Evolutionary conservation across 2,113 vertebrate genomes (phyloP).

Genomic region (Zeus faber): DNA sequence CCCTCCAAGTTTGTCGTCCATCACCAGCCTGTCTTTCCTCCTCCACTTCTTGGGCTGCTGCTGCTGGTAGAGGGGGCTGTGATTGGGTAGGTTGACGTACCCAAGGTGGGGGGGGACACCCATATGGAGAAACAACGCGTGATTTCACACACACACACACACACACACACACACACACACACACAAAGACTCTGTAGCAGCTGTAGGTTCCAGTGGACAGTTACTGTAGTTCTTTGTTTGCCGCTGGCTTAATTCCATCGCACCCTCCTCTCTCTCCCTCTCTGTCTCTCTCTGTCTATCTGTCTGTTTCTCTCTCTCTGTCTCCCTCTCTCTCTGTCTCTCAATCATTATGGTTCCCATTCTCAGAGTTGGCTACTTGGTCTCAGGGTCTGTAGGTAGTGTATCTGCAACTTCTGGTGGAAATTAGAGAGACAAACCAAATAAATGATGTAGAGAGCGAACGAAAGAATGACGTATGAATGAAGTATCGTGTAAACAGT

Average conservation of each 20-base stretch:
- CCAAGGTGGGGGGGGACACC: conserved; percentile 9
- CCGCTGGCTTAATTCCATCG: conserved; percentile 54
- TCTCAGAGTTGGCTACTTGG: too few relatives aligned
- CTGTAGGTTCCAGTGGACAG: conserved; percentile 56
- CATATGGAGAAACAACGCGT: too few relatives aligned
- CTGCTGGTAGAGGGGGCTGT: conserved; percentile 48
- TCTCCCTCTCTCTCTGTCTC: too few relatives aligned
- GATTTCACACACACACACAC: conserved; percentile 13
- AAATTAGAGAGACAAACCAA: too few relatives aligned
- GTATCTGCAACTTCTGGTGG: too few relatives aligned
- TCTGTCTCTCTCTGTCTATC: conserved; percentile 7
- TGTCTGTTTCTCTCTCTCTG: conserved; percentile 8
- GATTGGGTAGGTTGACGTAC: conserved; percentile 53
- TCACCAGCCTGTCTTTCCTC: neutral
- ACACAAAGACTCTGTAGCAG: conserved; percentile 36
- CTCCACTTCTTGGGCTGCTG: conserved; percentile 15
- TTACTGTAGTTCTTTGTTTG: conserved; percentile 74
- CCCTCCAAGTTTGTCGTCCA: neutral
- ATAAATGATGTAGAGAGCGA: too few relatives aligned
- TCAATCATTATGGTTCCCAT: too few relatives aligned
- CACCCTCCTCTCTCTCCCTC: conserved; percentile 12
- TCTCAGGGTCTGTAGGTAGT: too few relatives aligned
- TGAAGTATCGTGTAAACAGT: too few relatives aligned
- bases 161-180: neutral
- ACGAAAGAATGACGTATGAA: too few relatives aligned